Base-by-base conservation (phyloP, 2,888 invertebrate genomes). In the Chalcis sispes region DNA sequence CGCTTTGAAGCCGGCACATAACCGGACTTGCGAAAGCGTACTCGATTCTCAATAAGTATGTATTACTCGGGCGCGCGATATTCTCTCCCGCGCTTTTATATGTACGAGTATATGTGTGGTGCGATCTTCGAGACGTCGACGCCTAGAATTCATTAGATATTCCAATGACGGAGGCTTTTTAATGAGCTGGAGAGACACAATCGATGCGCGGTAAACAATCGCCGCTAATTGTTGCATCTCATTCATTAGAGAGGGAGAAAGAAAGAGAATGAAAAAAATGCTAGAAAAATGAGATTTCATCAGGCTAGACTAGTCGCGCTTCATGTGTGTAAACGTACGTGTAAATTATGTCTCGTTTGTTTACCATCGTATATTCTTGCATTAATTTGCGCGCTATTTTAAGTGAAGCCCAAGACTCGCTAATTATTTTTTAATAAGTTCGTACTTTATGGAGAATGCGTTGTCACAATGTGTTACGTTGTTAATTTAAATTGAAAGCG, bases 331-430 rank as follows among this genome's bases (percentile, higher is more conserved):
- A n/a, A n/a, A n/a, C n/a, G n/a, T n/a, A n/a, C 40, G 40, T 52
- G 23, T 62, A 32, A 66, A 52, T 73, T 61, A 73, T 73, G 66
- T 52, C 50, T 67, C 61, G 73, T 73, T 67, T 73, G 73, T 66
- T 67, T 56, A 32, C 32, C 56, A 2, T 32, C 32, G 20, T 2
- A 25, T 4, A n/a, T 7, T 15, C 54, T 54, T 54, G 40, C 54
- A 40, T 48, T 54, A 25, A 66, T 65, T 65, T 52, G 52, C 29
- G 20, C 52, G 52, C 7, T 20, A 8, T 42, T 54, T n/a, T n/a
- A n/a, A n/a, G n/a, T n/a, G n/a, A n/a, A n/a, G n/a, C n/a, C 25
- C 36, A 13, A 32, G 27, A 18, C 59, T 59, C 27, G 40, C 58
- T 58, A 58, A 72, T 59, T 58, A 58, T 46, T 29, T 36, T 66